phyloP scores from a whole-genome alignment of 30 jellyfish, hydroid and myxozoan species.

The Aurelia aurita region DNA sequence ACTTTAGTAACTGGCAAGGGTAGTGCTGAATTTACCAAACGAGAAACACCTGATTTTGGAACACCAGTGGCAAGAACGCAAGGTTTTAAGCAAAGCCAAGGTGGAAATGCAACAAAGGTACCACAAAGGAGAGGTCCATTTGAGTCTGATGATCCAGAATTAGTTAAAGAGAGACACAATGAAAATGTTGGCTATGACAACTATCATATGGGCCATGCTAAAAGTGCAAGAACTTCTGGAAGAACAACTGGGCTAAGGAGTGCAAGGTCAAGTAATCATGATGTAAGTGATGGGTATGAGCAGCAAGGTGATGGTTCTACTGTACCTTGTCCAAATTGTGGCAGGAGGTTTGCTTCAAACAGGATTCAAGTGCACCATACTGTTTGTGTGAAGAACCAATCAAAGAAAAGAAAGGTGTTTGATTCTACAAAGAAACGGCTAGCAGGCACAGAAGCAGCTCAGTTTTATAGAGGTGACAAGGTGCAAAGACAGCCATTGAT shows the following conservation, averaged over 20 bases:
- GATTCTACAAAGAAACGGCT: slow-evolving; percentile 86
- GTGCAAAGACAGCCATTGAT: slow-evolving; percentile 8
- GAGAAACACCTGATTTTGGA: not conserved
- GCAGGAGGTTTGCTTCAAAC: slow-evolving; percentile 82
- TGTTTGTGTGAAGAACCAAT: slow-evolving; percentile 63
- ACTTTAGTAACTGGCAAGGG: not conserved
- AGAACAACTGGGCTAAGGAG: slow-evolving; percentile 39
- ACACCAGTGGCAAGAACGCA: not conserved
- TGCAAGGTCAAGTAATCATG: not conserved
- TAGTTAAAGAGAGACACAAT: slow-evolving; percentile 19
- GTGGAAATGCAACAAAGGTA: slow-evolving; percentile 26
- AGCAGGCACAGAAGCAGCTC: slow-evolving; percentile 88
- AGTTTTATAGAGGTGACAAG: slow-evolving; percentile 31
- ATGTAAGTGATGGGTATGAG: not conserved
- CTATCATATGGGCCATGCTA: slow-evolving; percentile 49
- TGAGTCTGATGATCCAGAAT: slow-evolving; percentile 20
- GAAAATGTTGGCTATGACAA: slow-evolving; percentile 44
- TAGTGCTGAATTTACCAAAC: not conserved
- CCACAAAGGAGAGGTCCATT: slow-evolving; percentile 46
- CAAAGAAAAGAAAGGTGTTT: slow-evolving; percentile 77
- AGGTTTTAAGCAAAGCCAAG: not conserved
- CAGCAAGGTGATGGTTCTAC: slow-evolving; percentile 6
- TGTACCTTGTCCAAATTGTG: slow-evolving; percentile 80
- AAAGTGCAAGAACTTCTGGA: slow-evolving; percentile 3
- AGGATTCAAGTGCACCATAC: slow-evolving; percentile 80